Base-by-base conservation (phyloP, 92 coral and sea anemone species). In the Epizoanthus scotinus region DNA sequence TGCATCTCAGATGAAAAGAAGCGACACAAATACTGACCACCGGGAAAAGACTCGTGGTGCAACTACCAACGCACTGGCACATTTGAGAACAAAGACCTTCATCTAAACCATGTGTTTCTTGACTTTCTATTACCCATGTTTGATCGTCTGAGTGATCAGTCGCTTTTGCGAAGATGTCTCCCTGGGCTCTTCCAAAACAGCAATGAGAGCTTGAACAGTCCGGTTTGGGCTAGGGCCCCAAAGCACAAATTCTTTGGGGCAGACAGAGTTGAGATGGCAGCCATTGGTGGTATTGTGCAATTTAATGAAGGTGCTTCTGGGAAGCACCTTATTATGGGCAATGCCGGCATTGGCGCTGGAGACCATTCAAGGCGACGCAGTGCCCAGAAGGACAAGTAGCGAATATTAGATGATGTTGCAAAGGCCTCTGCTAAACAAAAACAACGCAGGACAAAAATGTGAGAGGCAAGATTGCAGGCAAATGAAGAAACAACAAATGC, bases 111-210 rank as follows among this genome's bases (percentile, higher is more conserved):
- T 34, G 42, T 70, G 5, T 85, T 85, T 42, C 50, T 78, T 4
- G 80, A 85, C 27, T 73, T 78, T 69, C 67, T 85, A 5, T 38
- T 52, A 52, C 87, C 87, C n/a, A 57, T 78, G 26, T 84, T 84
- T 61, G 47, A 50, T 18, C 54, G 81, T 3, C 80, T 78, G 18
- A 85, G 81, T 53, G 79, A 79, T 8, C 71, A 44, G n/a, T 69
- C 73, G 17, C 67, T 84, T 2, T 71, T 84, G 28, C 44, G 73
- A 6, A 12, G 79, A 22, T 78, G 84, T 21, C 49, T 79, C 1
- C 88, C 88, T 17, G 81, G 84, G 4, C 70, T 22, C 72, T 77
- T 83, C 10, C 88, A 85, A 57, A 85, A 85, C 59, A 26, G 44
- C 14, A 79, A 84, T 56, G 70, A 75, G 29, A 72, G 74, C 40